phyloP scores from a whole-genome alignment of 2,888 invertebrate genomes.

The Strigamia maritima region DNA sequence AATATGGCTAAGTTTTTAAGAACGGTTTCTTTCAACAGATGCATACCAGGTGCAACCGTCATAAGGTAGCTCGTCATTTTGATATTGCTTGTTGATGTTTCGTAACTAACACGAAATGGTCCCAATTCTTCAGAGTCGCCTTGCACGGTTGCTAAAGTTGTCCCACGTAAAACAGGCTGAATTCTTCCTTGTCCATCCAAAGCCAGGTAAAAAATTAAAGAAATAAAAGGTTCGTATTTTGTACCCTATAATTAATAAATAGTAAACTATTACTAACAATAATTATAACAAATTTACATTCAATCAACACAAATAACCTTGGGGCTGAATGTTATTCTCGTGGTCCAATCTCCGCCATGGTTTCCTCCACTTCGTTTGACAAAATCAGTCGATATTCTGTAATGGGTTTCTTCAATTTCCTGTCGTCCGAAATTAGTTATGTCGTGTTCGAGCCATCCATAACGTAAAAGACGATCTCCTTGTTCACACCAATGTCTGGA shows the following conservation, averaged over 20 bases:
- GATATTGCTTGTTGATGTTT: slow-evolving; percentile 54
- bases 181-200: slow-evolving; percentile 60
- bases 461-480: slow-evolving; percentile 71
- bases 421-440: slow-evolving; percentile 88
- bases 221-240: slow-evolving; percentile 56
- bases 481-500: slow-evolving; percentile 88
- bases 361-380: slow-evolving; percentile 76
- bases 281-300: background rate
- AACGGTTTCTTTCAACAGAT: slow-evolving; percentile 71
- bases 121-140: slow-evolving; percentile 77
- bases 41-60: slow-evolving; percentile 66
- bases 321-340: slow-evolving; percentile 66
- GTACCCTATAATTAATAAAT: slow-evolving; percentile 36
- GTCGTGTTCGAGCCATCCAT: slow-evolving; percentile 92
- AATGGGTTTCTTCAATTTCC: slow-evolving; percentile 75
- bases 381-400: slow-evolving; percentile 77
- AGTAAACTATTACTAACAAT: background rate
- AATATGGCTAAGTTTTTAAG: slow-evolving; percentile 60
- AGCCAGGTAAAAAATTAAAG: slow-evolving; percentile 76
- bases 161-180: slow-evolving; percentile 44
- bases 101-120: slow-evolving; percentile 65
- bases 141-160: slow-evolving; percentile 58
- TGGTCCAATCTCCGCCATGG: slow-evolving; percentile 91
- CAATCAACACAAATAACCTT: slow-evolving; percentile 53
- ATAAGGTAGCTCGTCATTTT: slow-evolving; percentile 71